Percentiles rank a stretch among this genome's conserved stretches.
Conservation (phyloP, 2,888 invertebrate genomes). For the Xanthostigma xanthostigma region DNA sequence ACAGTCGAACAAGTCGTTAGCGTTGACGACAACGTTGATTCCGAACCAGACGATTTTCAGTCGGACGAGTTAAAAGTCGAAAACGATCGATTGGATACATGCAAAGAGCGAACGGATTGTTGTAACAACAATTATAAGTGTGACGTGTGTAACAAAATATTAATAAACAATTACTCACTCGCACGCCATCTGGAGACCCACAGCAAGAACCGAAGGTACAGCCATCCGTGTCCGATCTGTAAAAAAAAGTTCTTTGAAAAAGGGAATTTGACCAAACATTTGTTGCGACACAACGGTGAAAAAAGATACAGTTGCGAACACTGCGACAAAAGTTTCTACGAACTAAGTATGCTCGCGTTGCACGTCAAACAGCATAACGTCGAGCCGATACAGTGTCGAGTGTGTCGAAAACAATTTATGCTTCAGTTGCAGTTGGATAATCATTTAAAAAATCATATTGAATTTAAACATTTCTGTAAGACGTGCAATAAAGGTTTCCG, state of each 20-base stretch:
- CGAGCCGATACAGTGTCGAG: not conserved
- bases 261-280: slow-evolving; percentile 31
- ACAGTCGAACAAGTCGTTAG: no score
- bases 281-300: slow-evolving; percentile 25
- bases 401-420: not conserved
- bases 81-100: no score
- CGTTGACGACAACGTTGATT: no score
- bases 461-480: not conserved
- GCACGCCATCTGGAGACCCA: no score
- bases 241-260: slow-evolving; percentile 31
- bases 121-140: no score
- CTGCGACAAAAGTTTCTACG: slow-evolving; percentile 1
- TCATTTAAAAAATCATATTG: not conserved
- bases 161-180: no score
- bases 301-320: not conserved
- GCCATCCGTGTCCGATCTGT: slow-evolving; percentile 30
- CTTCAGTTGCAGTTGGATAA: not conserved
- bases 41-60: no score
- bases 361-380: not conserved
- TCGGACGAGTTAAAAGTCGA: no score
- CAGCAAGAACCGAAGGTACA: no score
- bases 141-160: no score
- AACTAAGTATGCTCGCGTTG: not conserved
- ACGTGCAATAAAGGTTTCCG: not conserved
- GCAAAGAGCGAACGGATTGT: no score